Conservation (phyloP, 2,113 vertebrate genomes). For the Sus scrofa region T2T-Sscrofa CM000828.6:60560001-60560500, state of each 20-base stretch:
- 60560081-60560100: too few species aligned
- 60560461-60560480: neutral
- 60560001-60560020: too few species aligned
- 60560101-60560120: too few species aligned
- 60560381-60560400: neutral
- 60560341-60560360: neutral
- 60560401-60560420: constrained; percentile 22
- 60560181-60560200: neutral
- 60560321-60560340: neutral
- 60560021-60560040: too few species aligned
- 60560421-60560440: neutral
- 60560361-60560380: constrained; percentile 10
- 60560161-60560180: neutral
- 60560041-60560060: too few species aligned
- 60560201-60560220: neutral
- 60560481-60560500: neutral
- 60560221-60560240: neutral
- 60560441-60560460: neutral
- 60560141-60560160: too few species aligned
- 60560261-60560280: neutral
- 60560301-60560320: neutral
- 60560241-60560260: neutral
- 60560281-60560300: neutral
- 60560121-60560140: too few species aligned
- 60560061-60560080: too few species aligned